Evolutionary conservation across 2,888 invertebrate species (phyloP), one percentile per base, ranked within the genome.

Genomic region (Cactoblastis cactorum): DNA sequence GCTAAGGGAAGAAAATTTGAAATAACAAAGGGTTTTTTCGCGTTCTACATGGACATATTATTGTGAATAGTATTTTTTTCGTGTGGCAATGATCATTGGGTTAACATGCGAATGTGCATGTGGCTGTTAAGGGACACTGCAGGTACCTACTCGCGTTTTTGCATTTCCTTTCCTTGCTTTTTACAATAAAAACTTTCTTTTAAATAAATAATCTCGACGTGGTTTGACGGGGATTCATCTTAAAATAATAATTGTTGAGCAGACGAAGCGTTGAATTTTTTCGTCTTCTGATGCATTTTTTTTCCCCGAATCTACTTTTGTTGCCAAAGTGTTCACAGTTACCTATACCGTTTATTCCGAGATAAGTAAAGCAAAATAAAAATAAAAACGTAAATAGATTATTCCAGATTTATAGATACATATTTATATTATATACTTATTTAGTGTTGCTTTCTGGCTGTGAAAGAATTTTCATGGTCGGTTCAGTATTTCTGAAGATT

Each of bases 121-220:
- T 81, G 86, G 76, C 83, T 80, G 80, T 71, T 73, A 82, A 82
- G 84, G 87, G 86, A 84, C 87, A 83, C 80, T 82, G 74, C 69
- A 88, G 77, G 76, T 77, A 78, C n/a, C n/a, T n/a, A n/a, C 77
- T 63, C 67, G 67, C 68, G 84, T 89, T 88, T 89, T 89, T 89
- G 87, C 87, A 89, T 89, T 89, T 89, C 89, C 88, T 89, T 78
- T 83, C 83, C 83, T 63, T 61, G 69, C 83, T 89, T 89, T 89
- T 89, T 89, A 83, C 76, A 83, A 83, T 87, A 87, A 88, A 86
- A 88, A 89, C 89, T 89, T 89, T 88, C 89, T 89, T 88, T 83
- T 85, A 88, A 88, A 88, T 88, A 87, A 88, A 89, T 87, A 88
- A 85, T 83, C 83, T 83, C 75, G 79, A 82, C 84, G 74, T 73